Base-by-base conservation (phyloP, 1,140 invertebrate genomes). In the Pantala flavescens region DNA sequence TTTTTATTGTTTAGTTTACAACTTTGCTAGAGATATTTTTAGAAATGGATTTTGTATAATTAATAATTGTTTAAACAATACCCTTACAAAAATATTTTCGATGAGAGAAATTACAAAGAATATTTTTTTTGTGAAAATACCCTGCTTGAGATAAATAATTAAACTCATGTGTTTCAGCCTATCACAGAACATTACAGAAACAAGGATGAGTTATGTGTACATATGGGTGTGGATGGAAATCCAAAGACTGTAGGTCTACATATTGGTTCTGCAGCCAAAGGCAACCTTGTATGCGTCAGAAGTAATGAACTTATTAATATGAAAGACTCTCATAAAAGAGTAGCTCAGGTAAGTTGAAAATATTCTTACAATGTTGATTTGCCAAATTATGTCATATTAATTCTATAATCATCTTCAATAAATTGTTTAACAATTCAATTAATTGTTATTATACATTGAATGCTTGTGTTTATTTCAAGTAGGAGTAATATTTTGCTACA, bases 161-260 rank as follows among this genome's bases (percentile, higher is more conserved):
- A 5, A 36, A 36, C 28, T 36, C 9, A 36, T 36, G n/a, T 36
- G 9, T 36, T 36, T 36, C 28, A 84, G 83, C 84, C 85, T 28
- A 76, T 82, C 10, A 78, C 79, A 43, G 77, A 82, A 43, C 36
- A 72, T 0, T 86, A 86, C 71, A 78, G 85, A 24, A 85, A 85
- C 77, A 85, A 85, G 75, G 83, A 85, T 78, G 84, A 85, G 75
- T 85, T 84, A 77, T 82, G 79, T 74, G 78, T 85, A 43, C 78
- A 80, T 71, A 75, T 55, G 43, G 84, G 84, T n/a, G 74, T 82
- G 3, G 82, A 85, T 80, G 83, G 83, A 16, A 80, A 84, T 77
- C 79, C 79, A 10, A 83, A 83, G 77, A 84, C 83, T 24, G 81
- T 85, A 72, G 85, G 85, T 21, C 84, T 82, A 76, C 83, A 81